Evolutionary conservation across 2,888 invertebrate species (phyloP).

Genomic region (Molanna angustata): DNA sequence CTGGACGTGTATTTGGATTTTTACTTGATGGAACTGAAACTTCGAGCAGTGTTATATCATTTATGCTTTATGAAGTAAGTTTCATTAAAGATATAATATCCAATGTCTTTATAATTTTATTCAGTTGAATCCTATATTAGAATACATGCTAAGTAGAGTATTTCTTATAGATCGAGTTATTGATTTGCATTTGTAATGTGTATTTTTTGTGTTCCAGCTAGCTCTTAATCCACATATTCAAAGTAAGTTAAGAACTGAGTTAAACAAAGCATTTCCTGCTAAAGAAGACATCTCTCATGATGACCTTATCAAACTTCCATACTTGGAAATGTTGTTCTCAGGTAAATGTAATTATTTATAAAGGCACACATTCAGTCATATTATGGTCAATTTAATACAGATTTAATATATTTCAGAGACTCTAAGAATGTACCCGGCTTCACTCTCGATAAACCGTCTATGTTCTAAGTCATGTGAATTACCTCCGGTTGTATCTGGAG

Average conservation of each 20-base stretch:
- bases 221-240: conserved; percentile 13
- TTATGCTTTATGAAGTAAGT: conserved; percentile 19
- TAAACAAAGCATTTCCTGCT: background rate
- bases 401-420: conserved; percentile 22
- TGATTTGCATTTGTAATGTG: too few species aligned
- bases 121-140: too few species aligned
- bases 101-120: too few species aligned
- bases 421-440: conserved; percentile 14
- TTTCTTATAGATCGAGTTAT: too few species aligned
- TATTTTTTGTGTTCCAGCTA: too few species aligned
- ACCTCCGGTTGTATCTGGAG: conserved; percentile 12
- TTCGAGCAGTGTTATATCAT: conserved; percentile 17
- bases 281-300: background rate
- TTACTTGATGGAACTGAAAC: conserved; percentile 23
- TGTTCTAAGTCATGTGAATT: conserved; percentile 14
- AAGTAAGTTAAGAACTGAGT: conserved; percentile 14
- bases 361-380: too few species aligned
- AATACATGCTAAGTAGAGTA: too few species aligned
- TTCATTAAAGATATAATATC: too few species aligned
- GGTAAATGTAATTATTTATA: background rate
- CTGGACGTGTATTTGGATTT: conserved; percentile 21
- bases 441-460: conserved; percentile 9
- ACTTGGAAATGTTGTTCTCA: background rate
- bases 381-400: too few species aligned
- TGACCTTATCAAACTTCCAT: conserved; percentile 14